Percentiles rank a stretch among this genome's conserved stretches.
phyloP scores from a whole-genome alignment of 1,140 invertebrate genomes.

The Bactericera cockerelli region DNA sequence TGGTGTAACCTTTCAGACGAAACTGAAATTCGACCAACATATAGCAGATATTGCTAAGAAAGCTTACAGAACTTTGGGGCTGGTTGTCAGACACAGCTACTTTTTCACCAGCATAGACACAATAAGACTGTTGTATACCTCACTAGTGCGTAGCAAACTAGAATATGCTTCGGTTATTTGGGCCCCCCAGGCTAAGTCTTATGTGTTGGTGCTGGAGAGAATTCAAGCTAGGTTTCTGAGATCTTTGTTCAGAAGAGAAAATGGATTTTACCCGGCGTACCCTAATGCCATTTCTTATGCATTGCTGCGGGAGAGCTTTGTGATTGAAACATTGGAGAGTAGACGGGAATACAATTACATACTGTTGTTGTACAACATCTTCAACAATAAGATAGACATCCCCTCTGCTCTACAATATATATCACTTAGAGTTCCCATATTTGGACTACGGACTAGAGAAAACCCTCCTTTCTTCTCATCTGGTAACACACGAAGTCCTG shows the following conservation, averaged over 20 bases:
- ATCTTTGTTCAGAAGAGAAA: background rate
- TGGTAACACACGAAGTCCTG: background rate
- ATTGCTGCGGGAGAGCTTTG: background rate
- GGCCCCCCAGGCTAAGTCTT: background rate
- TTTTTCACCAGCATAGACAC: background rate
- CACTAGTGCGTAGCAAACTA: slow-evolving; percentile 1
- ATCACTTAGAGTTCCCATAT: background rate
- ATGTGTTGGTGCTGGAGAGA: background rate
- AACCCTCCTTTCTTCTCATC: background rate
- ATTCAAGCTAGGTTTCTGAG: slow-evolving; percentile 2
- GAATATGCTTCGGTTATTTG: slow-evolving; percentile 10
- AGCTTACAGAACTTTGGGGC: background rate
- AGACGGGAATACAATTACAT: background rate
- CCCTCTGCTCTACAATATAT: background rate
- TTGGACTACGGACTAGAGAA: background rate
- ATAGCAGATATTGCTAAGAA: background rate
- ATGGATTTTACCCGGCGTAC: background rate
- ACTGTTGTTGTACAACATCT: background rate
- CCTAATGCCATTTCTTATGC: background rate
- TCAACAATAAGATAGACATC: background rate
- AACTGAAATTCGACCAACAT: slow-evolving; percentile 3
- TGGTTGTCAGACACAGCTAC: background rate
- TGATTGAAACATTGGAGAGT: slow-evolving; percentile 1
- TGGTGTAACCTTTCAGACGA: background rate
- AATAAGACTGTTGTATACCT: background rate